Evolutionary conservation across 2,888 invertebrate species (phyloP).

Genomic region (Lordiphosa andalusiaca): DNA sequence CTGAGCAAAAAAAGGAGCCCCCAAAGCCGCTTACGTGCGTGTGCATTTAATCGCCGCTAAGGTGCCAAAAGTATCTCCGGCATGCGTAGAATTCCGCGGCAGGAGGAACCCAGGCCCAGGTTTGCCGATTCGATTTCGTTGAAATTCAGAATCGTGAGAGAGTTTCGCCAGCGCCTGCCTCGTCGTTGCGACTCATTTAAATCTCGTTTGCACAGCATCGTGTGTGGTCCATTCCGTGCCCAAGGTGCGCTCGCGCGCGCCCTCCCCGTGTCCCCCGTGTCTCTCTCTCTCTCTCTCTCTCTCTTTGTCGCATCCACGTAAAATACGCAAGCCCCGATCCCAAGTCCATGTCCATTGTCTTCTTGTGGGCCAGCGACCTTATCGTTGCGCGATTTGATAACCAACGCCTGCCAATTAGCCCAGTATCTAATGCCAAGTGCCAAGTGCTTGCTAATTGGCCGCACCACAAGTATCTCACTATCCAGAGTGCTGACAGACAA

Average conservation of each 20-base stretch:
- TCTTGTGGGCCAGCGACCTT: slow-evolving; percentile 1
- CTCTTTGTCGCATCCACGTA: background rate
- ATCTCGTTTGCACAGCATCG: slow-evolving; percentile 69
- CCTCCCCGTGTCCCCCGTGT: background rate
- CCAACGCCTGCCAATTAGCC: slow-evolving; percentile 1
- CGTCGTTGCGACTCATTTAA: slow-evolving; percentile 74
- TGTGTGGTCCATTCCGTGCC: slow-evolving; percentile 60
- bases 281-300: slow-evolving; percentile 1
- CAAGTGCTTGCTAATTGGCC: slow-evolving; percentile 66
- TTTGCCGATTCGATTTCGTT: slow-evolving; percentile 58
- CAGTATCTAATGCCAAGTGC: slow-evolving; percentile 33
- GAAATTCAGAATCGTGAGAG: slow-evolving; percentile 75
- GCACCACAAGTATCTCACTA: slow-evolving; percentile 32
- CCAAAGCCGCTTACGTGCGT: slow-evolving; percentile 65
- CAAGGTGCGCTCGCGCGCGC: background rate
- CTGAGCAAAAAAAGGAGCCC: slow-evolving; percentile 9
- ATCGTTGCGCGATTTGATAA: no score
- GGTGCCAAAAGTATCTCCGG: slow-evolving; percentile 76
- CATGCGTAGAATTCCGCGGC: slow-evolving; percentile 65
- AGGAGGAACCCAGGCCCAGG: slow-evolving; percentile 7
- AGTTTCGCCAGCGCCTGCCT: slow-evolving; percentile 34
- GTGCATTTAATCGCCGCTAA: slow-evolving; percentile 71
- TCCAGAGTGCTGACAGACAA: slow-evolving; percentile 52
- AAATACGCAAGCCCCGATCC: slow-evolving; percentile 2
- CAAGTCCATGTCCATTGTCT: background rate